Base-by-base conservation (phyloP, 2,113 vertebrate genomes). In the Prinia subflava region DNA sequence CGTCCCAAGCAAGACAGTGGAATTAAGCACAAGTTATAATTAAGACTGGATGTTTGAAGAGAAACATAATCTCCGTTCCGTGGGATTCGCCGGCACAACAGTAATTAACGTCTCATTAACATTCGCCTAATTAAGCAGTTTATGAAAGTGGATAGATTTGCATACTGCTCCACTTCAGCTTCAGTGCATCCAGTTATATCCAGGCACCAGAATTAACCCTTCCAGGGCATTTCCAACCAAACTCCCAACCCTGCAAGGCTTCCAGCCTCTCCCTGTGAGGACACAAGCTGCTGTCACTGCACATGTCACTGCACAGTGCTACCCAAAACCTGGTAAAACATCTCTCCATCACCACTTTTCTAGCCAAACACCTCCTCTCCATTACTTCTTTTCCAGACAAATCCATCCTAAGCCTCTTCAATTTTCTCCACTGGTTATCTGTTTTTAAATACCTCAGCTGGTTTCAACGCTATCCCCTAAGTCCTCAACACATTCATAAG, bases 41-140 rank as follows among this genome's bases (percentile, higher is more conserved):
- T 98, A 98, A 98, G 97, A 97, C 83, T 94, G 97, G 97, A 97
- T 98, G 98, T 98, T 98, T 98, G 97, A 98, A 97, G 98, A 98
- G 97, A 98, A 98, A 98, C 97, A 98, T 97, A 98, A 98, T 98
- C 97, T 98, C 97, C 41, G 28, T 98, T 98, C 97, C 68, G 96
- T 97, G 97, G 97, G 97, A 98, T 98, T 97, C 67, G 52, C 94
- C 91, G 96, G 98, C 97, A 98, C 98, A 98, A 98, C 97, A 98
- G 97, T 98, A 98, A 98, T 98, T 98, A 98, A 98, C 96, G 96
- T 98, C 98, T 98, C 98, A 98, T 98, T 98, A 98, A 98, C 98
- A 98, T 98, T 98, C 83, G 95, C 97, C 97, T 98, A 98, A 98
- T 98, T 98, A 98, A 98, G 98, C 98, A 97, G 97, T 98, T 98